Percentiles rank a stretch among this genome's conserved stretches.
phyloP scores from a whole-genome alignment of 2,797 vertebrate genomes.

The Ctenochaetus hawaiiensis region DNA sequence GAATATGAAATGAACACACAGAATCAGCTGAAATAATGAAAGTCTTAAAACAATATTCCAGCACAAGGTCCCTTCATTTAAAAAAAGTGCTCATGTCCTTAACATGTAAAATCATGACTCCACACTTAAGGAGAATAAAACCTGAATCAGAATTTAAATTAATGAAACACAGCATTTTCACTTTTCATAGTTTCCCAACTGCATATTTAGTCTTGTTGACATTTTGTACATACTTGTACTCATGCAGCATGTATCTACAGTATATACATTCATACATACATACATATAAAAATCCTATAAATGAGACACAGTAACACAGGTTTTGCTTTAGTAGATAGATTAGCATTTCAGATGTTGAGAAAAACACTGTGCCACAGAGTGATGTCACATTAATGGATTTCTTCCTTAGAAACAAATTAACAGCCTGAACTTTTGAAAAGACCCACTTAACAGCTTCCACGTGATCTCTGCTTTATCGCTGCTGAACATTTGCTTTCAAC shows the following conservation, averaged over 20 bases:
- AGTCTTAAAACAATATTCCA: neutral
- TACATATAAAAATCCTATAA: constrained; percentile 1
- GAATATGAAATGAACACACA: neutral
- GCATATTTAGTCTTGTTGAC: neutral
- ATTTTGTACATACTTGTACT: neutral
- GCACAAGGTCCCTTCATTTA: neutral
- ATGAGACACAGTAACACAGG: constrained; percentile 4
- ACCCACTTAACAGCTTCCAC: constrained; percentile 65
- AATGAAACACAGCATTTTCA: neutral
- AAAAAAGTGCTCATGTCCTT: neutral
- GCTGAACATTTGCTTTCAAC: constrained; percentile 52
- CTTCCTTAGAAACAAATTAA: constrained; percentile 67
- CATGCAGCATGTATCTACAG: neutral
- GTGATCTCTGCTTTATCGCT: constrained; percentile 48
- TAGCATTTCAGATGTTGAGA: constrained; percentile 16
- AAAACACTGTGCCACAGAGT: neutral
- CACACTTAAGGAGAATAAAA: neutral
- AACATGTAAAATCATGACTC: neutral
- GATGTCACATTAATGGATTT: constrained; percentile 61
- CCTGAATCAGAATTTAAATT: too few species aligned
- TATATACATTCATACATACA: neutral
- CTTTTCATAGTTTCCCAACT: neutral
- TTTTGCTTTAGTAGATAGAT: constrained; percentile 2
- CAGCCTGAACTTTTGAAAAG: constrained; percentile 55
- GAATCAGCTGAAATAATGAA: neutral